Evolutionary conservation across 1,140 invertebrate genomes (phyloP), one percentile per base, ranked within the genome.

Genomic region (Heliconius melpomene): DNA sequence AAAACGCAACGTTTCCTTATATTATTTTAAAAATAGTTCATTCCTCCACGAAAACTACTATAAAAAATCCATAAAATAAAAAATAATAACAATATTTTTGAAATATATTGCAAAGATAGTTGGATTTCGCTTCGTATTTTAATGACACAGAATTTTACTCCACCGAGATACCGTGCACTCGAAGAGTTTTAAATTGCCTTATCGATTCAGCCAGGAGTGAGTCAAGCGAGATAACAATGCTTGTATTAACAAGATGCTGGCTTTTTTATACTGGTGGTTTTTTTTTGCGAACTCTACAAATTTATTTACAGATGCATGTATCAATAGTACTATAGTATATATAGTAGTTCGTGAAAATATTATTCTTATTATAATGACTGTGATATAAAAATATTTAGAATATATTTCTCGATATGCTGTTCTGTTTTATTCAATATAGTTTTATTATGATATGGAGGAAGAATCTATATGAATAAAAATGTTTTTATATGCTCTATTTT

Each of bases 181-280:
- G 71, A 72, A 36, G 71, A 72, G 71, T 72, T 72, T 66, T 72
- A 72, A 72, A 72, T 72, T 72, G 71, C 71, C 71, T 72, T 72
- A 72, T 72, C 71, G 71, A 72, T 72, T 72, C 71, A 72, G 36
- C 71, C 0, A 71, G 70, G 70, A 72, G 71, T 72, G 71, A 72
- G 32, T 72, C 71, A 72, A 40, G 71, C 71, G 71, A 72, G 71
- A 72, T 72, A 72, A 72, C 71, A 72, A 72, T 40, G 71, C 71
- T 66, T 72, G 32, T 72, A 72, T 72, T 72, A 72, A 72, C 71
- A 72, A 72, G 71, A 72, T 72, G 71, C 71, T 72, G 71, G n/a
- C 71, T 72, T 72, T 36, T 72, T 72, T 72, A 72, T 72, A 72
- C 36, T n/a, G 18, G 36, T 20, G 36, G 71, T 72, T 38, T 72